Conservation (phyloP, 2,888 invertebrate species). For the Eumacrocentrus americanus region DNA sequence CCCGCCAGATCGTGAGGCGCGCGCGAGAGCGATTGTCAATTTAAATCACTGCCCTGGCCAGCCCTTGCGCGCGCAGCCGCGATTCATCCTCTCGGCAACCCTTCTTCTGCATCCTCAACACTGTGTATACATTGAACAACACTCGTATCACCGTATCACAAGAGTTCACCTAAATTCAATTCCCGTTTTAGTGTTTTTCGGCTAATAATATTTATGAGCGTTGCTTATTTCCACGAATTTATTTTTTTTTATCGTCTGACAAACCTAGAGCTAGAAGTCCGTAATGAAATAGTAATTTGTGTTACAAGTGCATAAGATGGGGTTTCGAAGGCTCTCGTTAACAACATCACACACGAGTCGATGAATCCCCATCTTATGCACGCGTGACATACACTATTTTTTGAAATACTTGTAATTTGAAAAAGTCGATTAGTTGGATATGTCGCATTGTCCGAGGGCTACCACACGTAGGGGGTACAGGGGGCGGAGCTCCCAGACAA, state of each 20-base stretch:
- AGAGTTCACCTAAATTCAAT: neutral
- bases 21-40: conserved; percentile 57
- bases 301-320: too few relatives aligned
- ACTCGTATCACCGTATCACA: neutral
- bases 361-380: too few relatives aligned
- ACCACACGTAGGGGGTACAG: too few relatives aligned
- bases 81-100: neutral
- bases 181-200: neutral
- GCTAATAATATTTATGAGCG: neutral
- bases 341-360: too few relatives aligned
- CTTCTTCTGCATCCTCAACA: neutral
- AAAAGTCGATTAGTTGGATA: too few relatives aligned
- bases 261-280: too few relatives aligned
- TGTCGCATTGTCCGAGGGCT: too few relatives aligned
- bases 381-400: too few relatives aligned
- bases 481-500: too few relatives aligned
- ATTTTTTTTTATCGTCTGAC: conserved; percentile 2
- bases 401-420: too few relatives aligned
- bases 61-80: neutral
- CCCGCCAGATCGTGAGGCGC: conserved; percentile 34
- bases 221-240: neutral
- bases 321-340: too few relatives aligned
- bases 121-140: neutral
- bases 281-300: too few relatives aligned
- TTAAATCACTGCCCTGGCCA: conserved; percentile 56